Evolutionary conservation across 2,113 vertebrate genomes (phyloP).

Genomic region (Haliaeetus leucogaster): DNA sequence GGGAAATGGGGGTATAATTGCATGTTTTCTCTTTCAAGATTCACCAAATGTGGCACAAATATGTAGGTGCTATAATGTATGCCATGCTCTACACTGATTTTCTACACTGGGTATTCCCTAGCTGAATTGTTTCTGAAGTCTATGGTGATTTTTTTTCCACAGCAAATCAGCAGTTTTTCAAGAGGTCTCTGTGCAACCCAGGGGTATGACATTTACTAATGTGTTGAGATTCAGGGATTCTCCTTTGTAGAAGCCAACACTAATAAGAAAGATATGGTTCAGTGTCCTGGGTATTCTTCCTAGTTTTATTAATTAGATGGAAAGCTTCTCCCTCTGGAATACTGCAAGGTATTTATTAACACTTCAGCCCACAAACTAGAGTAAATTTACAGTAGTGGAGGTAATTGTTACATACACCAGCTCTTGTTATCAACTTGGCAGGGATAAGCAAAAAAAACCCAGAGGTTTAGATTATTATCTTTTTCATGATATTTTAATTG

Average conservation of each 20-base stretch:
- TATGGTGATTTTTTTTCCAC: slow-evolving; percentile 41
- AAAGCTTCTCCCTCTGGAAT: slow-evolving; percentile 74
- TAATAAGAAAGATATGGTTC: slow-evolving; percentile 78
- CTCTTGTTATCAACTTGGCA: slow-evolving; percentile 74
- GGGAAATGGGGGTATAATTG: neutral
- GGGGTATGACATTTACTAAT: slow-evolving; percentile 73
- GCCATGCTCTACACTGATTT: slow-evolving; percentile 52
- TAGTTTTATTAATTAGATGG: slow-evolving; percentile 81
- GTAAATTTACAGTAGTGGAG: slow-evolving; percentile 72
- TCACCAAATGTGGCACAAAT: neutral
- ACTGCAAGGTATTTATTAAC: slow-evolving; percentile 78
- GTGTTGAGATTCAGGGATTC: slow-evolving; percentile 66
- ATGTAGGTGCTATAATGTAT: slow-evolving; percentile 20
- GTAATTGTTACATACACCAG: slow-evolving; percentile 73
- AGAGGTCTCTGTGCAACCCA: slow-evolving; percentile 56
- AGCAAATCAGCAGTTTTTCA: slow-evolving; percentile 69
- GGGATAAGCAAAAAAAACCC: slow-evolving; percentile 62
- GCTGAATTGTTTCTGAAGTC: slow-evolving; percentile 59
- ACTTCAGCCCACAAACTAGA: slow-evolving; percentile 73
- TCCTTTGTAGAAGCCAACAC: slow-evolving; percentile 67
- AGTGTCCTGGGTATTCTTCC: slow-evolving; percentile 72
- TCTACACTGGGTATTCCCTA: slow-evolving; percentile 58
- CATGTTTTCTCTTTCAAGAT: neutral
- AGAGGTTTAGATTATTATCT: slow-evolving; percentile 74
- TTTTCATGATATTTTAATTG: slow-evolving; percentile 83